Evolutionary conservation across 2,113 vertebrate genomes (phyloP), one percentile per base, ranked within the genome.

Genomic region (Clarias gariepinus): DNA sequence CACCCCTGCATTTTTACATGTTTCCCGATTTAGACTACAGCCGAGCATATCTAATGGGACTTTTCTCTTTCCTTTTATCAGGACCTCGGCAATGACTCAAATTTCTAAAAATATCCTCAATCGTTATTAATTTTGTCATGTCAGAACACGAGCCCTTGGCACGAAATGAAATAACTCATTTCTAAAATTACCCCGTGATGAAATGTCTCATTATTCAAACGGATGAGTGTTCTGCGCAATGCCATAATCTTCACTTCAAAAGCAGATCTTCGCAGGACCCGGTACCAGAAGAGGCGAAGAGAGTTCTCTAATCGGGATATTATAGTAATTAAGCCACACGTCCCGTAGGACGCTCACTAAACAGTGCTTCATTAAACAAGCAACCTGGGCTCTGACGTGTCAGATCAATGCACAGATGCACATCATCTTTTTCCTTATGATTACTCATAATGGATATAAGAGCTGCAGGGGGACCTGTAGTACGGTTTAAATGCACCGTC

Each of bases 341-440:
- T 90, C 87, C 86, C 86, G 23, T 55, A 78, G 73, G 87, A 84
- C 66, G 83, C 80, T 82, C 80, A 53, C 76, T 80, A 87, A 81
- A 76, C 79, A 81, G 79, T 63, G 76, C 83, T 86, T 87, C 81
- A 89, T 89, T 87, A 91, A 89, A 85, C 85, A 47, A 87, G 81
- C 83, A 77, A 90, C 89, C 80, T 86, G 57, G 57, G 64, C n/a
- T 55, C 57, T 86, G 87, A 89, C 80, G 77, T 66, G 1, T 25
- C 73, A 86, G 87, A 66, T 86, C 82, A 88, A 25, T 36, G 47
- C 86, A 68, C 81, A 85, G 36, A 61, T 83, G 64, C 57, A 58
- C 84, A 53, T 80, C 69, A 68, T 73, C 33, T 52, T 25, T 79
- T 79, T 74, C 60, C 69, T 84, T 77, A 60, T 87, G 85, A 88